Evolutionary conservation across 2,797 vertebrate genomes (phyloP).

Genomic region (Tamandua tetradactyla): DNA sequence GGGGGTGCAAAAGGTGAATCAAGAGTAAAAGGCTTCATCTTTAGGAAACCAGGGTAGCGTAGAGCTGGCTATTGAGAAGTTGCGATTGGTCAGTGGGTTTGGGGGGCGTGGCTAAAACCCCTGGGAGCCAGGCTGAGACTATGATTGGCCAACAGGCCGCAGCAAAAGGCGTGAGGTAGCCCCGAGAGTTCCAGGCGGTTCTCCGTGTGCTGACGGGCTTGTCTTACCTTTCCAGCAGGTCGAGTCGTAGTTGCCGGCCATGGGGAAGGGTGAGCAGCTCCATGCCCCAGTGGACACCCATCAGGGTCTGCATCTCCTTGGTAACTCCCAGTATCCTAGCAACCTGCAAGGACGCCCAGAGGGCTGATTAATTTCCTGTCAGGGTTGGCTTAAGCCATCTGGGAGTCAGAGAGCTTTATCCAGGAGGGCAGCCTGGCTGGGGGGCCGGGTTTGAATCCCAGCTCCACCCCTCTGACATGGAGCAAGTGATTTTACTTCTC

Average conservation of each 20-base stretch:
- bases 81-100: neutral
- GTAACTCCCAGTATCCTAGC: conserved; percentile 97
- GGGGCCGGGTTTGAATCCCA: conserved; percentile 8
- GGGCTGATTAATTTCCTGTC: conserved; percentile 81
- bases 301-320: conserved; percentile 94
- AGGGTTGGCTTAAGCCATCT: conserved; percentile 55
- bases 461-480: neutral
- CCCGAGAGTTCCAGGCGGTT: accelerated
- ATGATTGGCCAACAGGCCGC: neutral
- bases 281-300: conserved; percentile 97
- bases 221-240: conserved; percentile 95
- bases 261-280: conserved; percentile 98
- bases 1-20: neutral
- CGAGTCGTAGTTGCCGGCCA: conserved; percentile 96
- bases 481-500: neutral
- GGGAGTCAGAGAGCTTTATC: conserved; percentile 65
- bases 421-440: conserved; percentile 13
- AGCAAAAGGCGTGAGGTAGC: neutral
- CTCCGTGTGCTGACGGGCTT: accelerated
- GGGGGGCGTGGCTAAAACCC: neutral
- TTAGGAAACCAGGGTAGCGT: neutral
- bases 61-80: neutral
- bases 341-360: conserved; percentile 88
- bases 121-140: neutral
- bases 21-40: neutral